Percentiles rank a stretch among this genome's conserved stretches.
These are phyloP conservation scores for Otus sunia DNA, from an alignment of 2,113 vertebrate genomes.

Conservation along the genomic window DNA sequence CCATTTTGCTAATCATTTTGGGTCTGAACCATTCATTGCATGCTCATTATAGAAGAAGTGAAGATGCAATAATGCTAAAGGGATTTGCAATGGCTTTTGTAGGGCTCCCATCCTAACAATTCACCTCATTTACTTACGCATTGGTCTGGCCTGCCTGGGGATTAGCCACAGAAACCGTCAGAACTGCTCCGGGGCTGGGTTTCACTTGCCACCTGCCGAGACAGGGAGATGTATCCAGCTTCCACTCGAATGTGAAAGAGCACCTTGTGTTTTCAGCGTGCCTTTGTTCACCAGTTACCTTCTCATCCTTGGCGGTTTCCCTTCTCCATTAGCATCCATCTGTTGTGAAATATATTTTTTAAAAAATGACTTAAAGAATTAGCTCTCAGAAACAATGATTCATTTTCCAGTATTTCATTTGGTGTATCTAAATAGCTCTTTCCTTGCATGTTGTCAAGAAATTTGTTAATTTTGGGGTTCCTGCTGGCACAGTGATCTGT, in stretches of 20 bases:
- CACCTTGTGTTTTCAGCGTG: background rate
- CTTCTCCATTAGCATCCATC: background rate
- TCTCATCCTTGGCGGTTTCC: slow-evolving; percentile 31
- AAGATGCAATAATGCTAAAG: background rate
- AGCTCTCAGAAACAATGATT: background rate
- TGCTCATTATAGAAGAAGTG: background rate
- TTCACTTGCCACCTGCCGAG: slow-evolving; percentile 61
- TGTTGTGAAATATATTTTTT: slow-evolving; percentile 17
- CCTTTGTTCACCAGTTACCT: slow-evolving; percentile 50
- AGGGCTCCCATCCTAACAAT: background rate
- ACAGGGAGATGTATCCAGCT: slow-evolving; percentile 29
- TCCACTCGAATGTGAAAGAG: background rate
- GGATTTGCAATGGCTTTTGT: slow-evolving; percentile 1
- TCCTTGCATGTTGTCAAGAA: background rate
- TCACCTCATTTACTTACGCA: slow-evolving; percentile 57
- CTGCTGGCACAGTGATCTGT: background rate
- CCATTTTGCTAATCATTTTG: background rate
- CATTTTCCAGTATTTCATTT: background rate
- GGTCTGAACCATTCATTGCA: background rate
- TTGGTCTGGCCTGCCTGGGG: slow-evolving; percentile 39
- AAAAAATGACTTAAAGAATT: background rate
- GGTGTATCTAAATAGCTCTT: background rate
- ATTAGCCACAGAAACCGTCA: slow-evolving; percentile 75
- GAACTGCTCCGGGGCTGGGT: slow-evolving; percentile 62
- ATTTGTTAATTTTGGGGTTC: background rate